A percentile compares a stretch with the other conserved stretches of the same genome.
phyloP scores from a whole-genome alignment of 2,888 invertebrate genomes.

The Athripsodes cinereus region DNA sequence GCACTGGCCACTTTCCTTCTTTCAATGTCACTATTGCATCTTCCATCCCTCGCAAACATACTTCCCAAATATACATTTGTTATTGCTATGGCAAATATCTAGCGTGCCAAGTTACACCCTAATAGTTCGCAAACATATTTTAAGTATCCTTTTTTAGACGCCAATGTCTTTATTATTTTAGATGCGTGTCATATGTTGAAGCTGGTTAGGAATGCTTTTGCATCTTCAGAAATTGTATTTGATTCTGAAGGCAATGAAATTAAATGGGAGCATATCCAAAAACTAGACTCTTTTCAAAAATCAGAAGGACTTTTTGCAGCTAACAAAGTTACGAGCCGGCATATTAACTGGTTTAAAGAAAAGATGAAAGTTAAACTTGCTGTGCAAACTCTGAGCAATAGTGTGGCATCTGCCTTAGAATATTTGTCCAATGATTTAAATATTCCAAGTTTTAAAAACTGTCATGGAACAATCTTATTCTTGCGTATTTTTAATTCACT shows the following conservation, averaged over 20 bases:
- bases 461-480: neutral
- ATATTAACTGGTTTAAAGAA: neutral
- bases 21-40: too few species aligned
- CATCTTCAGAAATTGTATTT: neutral
- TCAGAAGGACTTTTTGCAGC: neutral
- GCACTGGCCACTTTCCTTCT: too few species aligned
- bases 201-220: neutral
- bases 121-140: neutral
- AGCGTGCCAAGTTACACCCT: neutral
- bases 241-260: neutral
- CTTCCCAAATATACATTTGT: too few species aligned
- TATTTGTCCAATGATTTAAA: neutral
- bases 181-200: neutral
- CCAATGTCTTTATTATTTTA: neutral
- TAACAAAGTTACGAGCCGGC: neutral
- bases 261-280: neutral
- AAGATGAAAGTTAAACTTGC: neutral
- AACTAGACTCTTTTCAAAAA: neutral
- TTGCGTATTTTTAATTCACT: neutral
- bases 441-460: neutral
- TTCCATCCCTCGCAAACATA: too few species aligned
- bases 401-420: neutral
- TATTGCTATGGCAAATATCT: constrained; percentile 3
- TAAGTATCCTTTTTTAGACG: neutral
- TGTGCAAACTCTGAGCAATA: neutral